These are phyloP conservation scores for Fistularia commersonii DNA, from an alignment of 2,797 vertebrate species.

Conservation along the genomic window DNA sequence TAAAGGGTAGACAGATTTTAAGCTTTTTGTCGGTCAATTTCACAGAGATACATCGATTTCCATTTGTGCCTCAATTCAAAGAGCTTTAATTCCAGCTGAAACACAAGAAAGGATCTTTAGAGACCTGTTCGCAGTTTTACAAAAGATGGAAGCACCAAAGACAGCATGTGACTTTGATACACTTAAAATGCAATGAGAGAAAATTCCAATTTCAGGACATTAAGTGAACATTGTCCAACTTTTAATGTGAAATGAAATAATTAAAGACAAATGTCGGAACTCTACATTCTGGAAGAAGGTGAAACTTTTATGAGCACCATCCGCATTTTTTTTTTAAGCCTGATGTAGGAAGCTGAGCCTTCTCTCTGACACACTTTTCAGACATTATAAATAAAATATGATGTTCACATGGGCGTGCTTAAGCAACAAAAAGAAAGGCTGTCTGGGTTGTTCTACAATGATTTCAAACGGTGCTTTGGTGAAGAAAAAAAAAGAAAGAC, in stretches of 20 bases:
- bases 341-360: slow-evolving; percentile 47
- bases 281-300: slow-evolving; percentile 51
- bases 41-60: background rate
- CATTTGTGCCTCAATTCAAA: slow-evolving; percentile 17
- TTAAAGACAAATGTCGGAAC: slow-evolving; percentile 55
- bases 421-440: slow-evolving; percentile 62
- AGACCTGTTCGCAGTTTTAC: slow-evolving; percentile 25
- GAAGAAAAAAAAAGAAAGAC: slow-evolving; percentile 9
- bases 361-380: slow-evolving; percentile 68
- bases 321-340: slow-evolving; percentile 48
- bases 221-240: slow-evolving; percentile 41
- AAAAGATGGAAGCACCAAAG: background rate
- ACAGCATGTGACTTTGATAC: slow-evolving; percentile 6
- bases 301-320: slow-evolving; percentile 70
- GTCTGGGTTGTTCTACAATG: slow-evolving; percentile 56
- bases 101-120: slow-evolving; percentile 20
- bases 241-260: slow-evolving; percentile 59
- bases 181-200: background rate
- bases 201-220: slow-evolving; percentile 17
- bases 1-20: too few species aligned
- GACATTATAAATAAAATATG: slow-evolving; percentile 67
- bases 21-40: background rate
- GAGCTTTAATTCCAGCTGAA: slow-evolving; percentile 2
- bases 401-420: slow-evolving; percentile 64
- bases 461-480: slow-evolving; percentile 49